Conservation (phyloP, 2,888 invertebrate genomes). For the Argynnis bischoffii region DNA sequence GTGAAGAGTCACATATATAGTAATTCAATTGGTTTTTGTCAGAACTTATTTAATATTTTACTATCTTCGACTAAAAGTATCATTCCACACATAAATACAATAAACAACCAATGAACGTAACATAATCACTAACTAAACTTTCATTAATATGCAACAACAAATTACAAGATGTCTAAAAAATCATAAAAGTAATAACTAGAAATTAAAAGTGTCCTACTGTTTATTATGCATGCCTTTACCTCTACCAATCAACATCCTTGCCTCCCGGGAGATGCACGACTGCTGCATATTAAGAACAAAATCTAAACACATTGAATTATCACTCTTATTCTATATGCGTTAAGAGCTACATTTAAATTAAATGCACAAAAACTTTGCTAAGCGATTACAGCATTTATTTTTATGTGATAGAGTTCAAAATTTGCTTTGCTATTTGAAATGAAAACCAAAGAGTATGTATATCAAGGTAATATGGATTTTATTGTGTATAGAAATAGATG, state of each 20-base stretch:
- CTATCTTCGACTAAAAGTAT: background rate
- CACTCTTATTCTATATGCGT: background rate
- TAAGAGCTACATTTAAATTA: conserved; percentile 7
- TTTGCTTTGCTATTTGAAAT: background rate
- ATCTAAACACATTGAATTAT: background rate
- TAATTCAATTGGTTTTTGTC: too few species aligned
- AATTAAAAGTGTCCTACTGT: conserved; percentile 22
- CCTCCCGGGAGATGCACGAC: conserved; percentile 33
- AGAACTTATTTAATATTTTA: background rate
- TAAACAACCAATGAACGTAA: background rate
- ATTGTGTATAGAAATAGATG: background rate
- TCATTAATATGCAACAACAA: background rate
- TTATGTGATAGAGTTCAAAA: background rate
- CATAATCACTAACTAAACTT: background rate
- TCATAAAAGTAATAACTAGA: conserved; percentile 19
- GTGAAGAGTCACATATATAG: too few species aligned
- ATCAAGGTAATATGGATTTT: conserved; percentile 13
- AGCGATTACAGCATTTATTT: background rate
- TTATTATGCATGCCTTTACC: conserved; percentile 32
- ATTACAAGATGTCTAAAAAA: conserved; percentile 9
- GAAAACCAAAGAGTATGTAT: background rate
- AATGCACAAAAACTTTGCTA: background rate
- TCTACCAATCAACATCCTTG: conserved; percentile 37
- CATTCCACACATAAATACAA: background rate
- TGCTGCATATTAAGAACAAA: conserved; percentile 31